Percentiles rank a stretch among this genome's conserved stretches.
Conservation (phyloP, 2,888 invertebrate species). For the Prionchulus punctatus region DNA sequence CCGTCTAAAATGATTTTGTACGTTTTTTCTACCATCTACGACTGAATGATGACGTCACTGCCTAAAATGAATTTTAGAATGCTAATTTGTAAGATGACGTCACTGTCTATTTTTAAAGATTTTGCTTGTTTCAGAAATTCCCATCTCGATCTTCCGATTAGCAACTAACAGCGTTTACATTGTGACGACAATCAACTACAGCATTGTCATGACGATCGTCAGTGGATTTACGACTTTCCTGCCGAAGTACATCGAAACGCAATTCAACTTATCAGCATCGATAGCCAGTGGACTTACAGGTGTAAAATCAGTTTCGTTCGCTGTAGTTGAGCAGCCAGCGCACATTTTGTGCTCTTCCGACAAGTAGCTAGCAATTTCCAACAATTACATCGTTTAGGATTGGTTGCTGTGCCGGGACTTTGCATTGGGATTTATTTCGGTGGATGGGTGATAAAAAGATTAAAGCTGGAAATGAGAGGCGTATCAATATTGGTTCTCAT, state of each 20-base stretch:
- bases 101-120: too few species aligned
- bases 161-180: constrained; percentile 81
- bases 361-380: too few species aligned
- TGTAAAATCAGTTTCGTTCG: constrained; percentile 24
- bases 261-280: constrained; percentile 78
- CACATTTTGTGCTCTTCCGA: too few species aligned
- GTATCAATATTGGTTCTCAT: constrained; percentile 79
- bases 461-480: constrained; percentile 53
- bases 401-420: constrained; percentile 82
- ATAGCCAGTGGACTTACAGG: constrained; percentile 83
- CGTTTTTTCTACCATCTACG: too few species aligned
- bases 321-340: too few species aligned
- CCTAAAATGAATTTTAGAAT: too few species aligned
- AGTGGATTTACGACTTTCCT: constrained; percentile 86
- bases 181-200: constrained; percentile 75
- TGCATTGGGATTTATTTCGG: constrained; percentile 87
- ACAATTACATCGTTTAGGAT: constrained; percentile 43
- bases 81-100: too few species aligned
- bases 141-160: constrained; percentile 70
- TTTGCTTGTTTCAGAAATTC: constrained; percentile 52
- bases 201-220: constrained; percentile 86
- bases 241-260: constrained; percentile 85
- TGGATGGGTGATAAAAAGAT: constrained; percentile 67
- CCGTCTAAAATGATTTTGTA: too few species aligned
- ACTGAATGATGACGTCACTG: too few species aligned